These are phyloP conservation scores for Zaprionus camerounensis DNA, from an alignment of 1,140 invertebrate genomes.

Conservation along the genomic window DNA sequence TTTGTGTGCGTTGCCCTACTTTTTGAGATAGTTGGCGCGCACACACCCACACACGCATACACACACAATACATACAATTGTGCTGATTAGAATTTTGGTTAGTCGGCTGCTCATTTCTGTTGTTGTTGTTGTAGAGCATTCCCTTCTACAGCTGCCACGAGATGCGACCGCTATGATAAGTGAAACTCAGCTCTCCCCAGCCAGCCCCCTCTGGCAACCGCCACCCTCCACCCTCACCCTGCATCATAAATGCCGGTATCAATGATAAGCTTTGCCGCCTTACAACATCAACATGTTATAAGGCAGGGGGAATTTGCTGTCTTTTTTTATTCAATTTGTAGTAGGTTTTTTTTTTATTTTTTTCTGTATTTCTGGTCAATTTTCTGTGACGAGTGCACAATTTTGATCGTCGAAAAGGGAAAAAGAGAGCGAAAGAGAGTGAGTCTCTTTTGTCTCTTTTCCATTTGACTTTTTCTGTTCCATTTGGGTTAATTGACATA, in stretches of 20 bases:
- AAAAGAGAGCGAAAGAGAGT: neutral
- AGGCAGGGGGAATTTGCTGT: neutral
- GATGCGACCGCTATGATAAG: slow-evolving; percentile 59
- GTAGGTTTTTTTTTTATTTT: slow-evolving; percentile 7
- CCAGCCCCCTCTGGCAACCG: neutral
- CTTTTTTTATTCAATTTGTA: slow-evolving; percentile 11
- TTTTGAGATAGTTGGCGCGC: slow-evolving; percentile 55
- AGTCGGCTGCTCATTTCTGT: slow-evolving; percentile 15
- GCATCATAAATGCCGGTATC: slow-evolving; percentile 26
- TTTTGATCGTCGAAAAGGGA: slow-evolving; percentile 43
- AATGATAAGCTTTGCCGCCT: slow-evolving; percentile 45
- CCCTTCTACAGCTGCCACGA: slow-evolving; percentile 51
- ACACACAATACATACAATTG: slow-evolving; percentile 39
- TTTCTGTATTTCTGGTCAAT: slow-evolving; percentile 33
- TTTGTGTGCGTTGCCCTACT: slow-evolving; percentile 71
- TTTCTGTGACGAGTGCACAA: slow-evolving; percentile 49
- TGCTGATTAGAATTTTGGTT: slow-evolving; percentile 56
- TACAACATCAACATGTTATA: neutral
- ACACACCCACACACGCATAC: slow-evolving; percentile 23
- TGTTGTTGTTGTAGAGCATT: slow-evolving; percentile 22
- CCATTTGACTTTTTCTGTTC: slow-evolving; percentile 32
- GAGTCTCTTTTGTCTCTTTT: slow-evolving; percentile 20
- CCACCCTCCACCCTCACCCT: neutral
- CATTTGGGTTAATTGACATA: slow-evolving; percentile 72
- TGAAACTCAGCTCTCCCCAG: neutral